phyloP scores from a whole-genome alignment of 2,113 vertebrate genomes.

The Micronycteris hirsuta region DNA sequence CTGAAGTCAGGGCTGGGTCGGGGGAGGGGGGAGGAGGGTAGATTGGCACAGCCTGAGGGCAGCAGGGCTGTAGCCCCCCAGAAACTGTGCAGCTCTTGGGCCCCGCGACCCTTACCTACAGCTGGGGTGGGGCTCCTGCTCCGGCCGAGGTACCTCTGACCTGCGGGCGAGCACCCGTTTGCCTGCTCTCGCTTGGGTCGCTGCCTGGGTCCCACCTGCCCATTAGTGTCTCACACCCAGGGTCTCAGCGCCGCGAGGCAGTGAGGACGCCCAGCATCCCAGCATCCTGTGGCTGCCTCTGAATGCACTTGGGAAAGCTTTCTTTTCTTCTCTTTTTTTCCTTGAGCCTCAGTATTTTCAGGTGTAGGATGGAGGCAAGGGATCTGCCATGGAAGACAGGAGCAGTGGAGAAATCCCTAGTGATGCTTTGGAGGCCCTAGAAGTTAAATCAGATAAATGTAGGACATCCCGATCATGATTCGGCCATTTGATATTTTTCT shows the following conservation, averaged over 20 bases:
- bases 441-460: background rate
- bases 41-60: background rate
- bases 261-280: background rate
- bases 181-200: background rate
- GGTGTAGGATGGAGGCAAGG: background rate
- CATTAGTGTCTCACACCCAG: background rate
- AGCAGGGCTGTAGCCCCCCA: background rate
- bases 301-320: background rate
- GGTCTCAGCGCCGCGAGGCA: background rate
- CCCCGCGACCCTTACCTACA: background rate
- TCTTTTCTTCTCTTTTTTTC: background rate
- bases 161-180: background rate
- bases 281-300: background rate
- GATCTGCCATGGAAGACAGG: background rate
- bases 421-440: background rate
- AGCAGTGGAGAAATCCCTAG: background rate
- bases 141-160: background rate
- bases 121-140: background rate
- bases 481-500: background rate
- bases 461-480: background rate
- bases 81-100: background rate
- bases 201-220: background rate
- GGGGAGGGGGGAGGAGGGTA: accelerated
- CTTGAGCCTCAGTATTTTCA: background rate
- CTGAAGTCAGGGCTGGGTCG: too few relatives aligned